Base-by-base conservation (phyloP, 2,888 invertebrate genomes). In the Diogma glabrata region DNA sequence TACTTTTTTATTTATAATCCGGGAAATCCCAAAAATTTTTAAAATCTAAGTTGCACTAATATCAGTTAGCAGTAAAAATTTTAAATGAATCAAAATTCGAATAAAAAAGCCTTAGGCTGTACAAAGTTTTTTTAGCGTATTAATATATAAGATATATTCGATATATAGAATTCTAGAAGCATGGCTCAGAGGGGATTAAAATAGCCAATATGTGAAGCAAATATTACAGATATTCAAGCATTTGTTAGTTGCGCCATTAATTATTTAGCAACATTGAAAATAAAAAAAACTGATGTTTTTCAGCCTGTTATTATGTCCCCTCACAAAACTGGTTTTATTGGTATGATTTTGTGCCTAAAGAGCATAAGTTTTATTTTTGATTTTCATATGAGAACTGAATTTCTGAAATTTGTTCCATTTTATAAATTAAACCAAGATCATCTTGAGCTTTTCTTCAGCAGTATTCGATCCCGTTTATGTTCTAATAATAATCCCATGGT, bases 401-500 rank as follows among this genome's bases (percentile, higher is more conserved):
- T 36, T 36, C 16, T 36, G n/a, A n/a, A n/a, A n/a, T n/a, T n/a
- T n/a, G n/a, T n/a, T n/a, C n/a, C n/a, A n/a, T n/a, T n/a, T n/a
- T n/a, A n/a, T 33, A 33, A 33, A 33, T 2, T 33, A 14, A 33
- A 33, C 36, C 36, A 36, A 36, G 36, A 36, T 16, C 36, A 36
- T 16, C 9, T 36, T 14, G 8, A 36, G 36, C 36, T 36, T n/a
- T 36, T 36, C 36, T 38, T 38, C 14, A 19, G 17, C 38, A 38
- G 38, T 38, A 38, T 38, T 38, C 38, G 38, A 16, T 38, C 38
- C 38, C 38, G 38, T 16, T 38, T 16, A 38, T 16, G 38, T 38
- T 38, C 38, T 17, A 38, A 38, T 19, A 38, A 38, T 10, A 38
- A 38, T 38, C 38, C 16, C 16, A 38, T 19, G 38, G 38, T 38